Percentiles rank a stretch among this genome's conserved stretches.
phyloP scores from a whole-genome alignment of 2,797 vertebrate genomes.

The Gila robusta region DNA sequence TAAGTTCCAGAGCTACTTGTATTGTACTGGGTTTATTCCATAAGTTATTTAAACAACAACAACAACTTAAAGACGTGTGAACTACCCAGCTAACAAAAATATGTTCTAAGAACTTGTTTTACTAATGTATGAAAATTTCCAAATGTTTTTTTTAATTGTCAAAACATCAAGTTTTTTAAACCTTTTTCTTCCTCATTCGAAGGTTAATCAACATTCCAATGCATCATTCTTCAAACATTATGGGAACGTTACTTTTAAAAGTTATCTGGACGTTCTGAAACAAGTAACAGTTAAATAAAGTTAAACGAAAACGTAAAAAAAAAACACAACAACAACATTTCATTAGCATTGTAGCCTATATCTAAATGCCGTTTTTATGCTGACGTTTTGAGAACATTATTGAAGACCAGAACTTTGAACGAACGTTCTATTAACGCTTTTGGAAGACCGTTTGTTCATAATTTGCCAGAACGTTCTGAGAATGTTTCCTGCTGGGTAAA shows the following conservation, averaged over 20 bases:
- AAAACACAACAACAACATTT: neutral
- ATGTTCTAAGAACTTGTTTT: neutral
- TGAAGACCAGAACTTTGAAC: neutral
- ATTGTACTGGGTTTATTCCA: neutral
- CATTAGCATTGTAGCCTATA: neutral
- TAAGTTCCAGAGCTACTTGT: neutral
- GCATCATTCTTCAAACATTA: neutral
- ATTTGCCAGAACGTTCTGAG: neutral
- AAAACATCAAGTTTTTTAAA: too few relatives aligned
- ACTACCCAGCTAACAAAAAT: neutral
- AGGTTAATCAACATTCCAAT: neutral
- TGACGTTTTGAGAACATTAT: neutral
- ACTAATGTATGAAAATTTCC: neutral
- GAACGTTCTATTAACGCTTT: neutral
- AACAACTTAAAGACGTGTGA: neutral
- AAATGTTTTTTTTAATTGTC: neutral
- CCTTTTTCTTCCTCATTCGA: too few relatives aligned
- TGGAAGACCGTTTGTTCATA: neutral
- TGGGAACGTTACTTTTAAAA: neutral
- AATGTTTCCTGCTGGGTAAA: neutral
- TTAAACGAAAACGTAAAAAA: neutral
- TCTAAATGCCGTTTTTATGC: neutral
- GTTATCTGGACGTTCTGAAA: neutral
- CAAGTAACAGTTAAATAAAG: neutral
- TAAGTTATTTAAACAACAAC: neutral